Evolutionary conservation across 2,797 vertebrate species (phyloP).

Genomic region (Smutsia gigantea): DNA sequence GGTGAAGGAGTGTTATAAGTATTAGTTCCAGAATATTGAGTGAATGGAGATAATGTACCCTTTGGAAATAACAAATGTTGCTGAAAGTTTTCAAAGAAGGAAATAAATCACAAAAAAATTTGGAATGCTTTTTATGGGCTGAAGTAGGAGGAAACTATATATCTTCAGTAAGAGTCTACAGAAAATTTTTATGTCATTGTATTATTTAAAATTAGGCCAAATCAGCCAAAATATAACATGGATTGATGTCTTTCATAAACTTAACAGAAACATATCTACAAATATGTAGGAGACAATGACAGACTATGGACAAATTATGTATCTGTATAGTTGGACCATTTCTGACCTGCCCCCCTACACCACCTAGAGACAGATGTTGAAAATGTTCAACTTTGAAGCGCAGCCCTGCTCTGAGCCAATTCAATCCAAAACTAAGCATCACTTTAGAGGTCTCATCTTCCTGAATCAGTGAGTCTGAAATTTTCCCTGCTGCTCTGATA

Average conservation of each 20-base stretch:
- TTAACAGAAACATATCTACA: background rate
- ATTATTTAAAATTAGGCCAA: conserved; percentile 53
- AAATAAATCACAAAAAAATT: conserved; percentile 69
- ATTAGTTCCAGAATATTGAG: conserved; percentile 57
- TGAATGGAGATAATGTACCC: conserved; percentile 46
- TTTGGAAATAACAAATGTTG: conserved; percentile 55
- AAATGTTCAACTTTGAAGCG: background rate
- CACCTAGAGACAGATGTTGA: background rate
- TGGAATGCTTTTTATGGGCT: conserved; percentile 52
- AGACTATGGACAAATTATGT: conserved; percentile 4
- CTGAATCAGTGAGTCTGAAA: background rate
- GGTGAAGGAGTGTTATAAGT: conserved; percentile 13
- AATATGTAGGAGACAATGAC: background rate
- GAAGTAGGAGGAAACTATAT: conserved; percentile 55
- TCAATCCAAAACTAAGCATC: conserved; percentile 11
- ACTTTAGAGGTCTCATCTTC: background rate
- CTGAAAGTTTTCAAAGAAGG: conserved; percentile 54
- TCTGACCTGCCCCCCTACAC: background rate
- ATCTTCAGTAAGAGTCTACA: conserved; percentile 55
- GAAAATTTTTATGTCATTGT: conserved; percentile 36
- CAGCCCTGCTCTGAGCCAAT: background rate
- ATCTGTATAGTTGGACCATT: background rate
- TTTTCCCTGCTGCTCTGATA: background rate
- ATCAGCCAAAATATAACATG: conserved; percentile 52
- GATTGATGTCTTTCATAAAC: conserved; percentile 50